These are phyloP conservation scores for Hyla sarda DNA, from an alignment of 2,113 vertebrate species.

Conservation along the genomic window DNA sequence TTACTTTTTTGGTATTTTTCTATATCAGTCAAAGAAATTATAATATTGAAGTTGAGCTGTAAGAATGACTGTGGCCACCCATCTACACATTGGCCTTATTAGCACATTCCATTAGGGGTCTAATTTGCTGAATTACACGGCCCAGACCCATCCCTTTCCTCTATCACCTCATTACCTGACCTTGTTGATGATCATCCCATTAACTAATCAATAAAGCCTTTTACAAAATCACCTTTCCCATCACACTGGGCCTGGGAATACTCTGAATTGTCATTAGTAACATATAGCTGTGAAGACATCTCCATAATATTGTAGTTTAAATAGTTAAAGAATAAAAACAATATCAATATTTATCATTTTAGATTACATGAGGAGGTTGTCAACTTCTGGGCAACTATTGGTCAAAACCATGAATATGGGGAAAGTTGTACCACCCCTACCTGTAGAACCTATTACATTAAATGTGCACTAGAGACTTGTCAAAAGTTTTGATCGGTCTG, in stretches of 20 bases:
- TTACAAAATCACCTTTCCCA: background rate
- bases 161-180: conserved; percentile 25
- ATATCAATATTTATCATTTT: background rate
- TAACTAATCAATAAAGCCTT: conserved; percentile 20
- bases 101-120: conserved; percentile 7
- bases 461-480: no score
- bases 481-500: no score
- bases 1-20: no score
- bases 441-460: background rate
- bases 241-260: background rate
- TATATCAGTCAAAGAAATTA: no score
- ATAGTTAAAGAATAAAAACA: background rate
- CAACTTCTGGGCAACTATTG: background rate
- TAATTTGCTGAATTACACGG: conserved; percentile 37
- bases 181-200: conserved; percentile 10
- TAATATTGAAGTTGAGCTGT: background rate
- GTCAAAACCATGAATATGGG: no score
- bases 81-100: background rate
- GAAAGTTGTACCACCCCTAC: no score
- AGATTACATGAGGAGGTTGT: background rate
- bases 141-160: background rate
- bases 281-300: background rate
- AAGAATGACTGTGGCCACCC: background rate
- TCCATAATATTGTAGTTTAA: background rate
- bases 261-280: background rate